Evolutionary conservation across 2,888 invertebrate species (phyloP).

Genomic region (Agrotis segetum): DNA sequence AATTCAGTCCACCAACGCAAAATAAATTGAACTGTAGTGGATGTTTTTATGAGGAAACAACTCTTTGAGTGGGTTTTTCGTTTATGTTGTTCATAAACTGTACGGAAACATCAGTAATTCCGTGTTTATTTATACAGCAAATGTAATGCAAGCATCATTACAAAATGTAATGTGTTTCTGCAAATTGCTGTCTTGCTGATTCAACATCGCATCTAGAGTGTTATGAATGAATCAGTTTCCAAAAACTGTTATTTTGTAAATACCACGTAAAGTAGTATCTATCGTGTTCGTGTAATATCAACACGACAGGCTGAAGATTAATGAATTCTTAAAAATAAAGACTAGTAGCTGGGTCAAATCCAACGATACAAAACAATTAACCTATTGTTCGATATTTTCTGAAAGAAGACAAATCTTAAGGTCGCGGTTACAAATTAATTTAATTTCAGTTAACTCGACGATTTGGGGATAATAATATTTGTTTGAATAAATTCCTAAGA

Average conservation of each 20-base stretch:
- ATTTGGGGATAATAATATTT: background rate
- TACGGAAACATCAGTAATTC: slow-evolving; percentile 14
- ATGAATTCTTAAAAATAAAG: slow-evolving; percentile 69
- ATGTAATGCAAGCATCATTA: slow-evolving; percentile 24
- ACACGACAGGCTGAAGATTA: slow-evolving; percentile 56
- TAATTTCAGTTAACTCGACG: background rate
- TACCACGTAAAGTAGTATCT: slow-evolving; percentile 33
- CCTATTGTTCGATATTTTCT: slow-evolving; percentile 32
- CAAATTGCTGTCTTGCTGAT: slow-evolving; percentile 39
- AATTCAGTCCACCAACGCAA: background rate
- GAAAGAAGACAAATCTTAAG: slow-evolving; percentile 3
- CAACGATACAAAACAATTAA: slow-evolving; percentile 58
- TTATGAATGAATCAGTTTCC: slow-evolving; percentile 51
- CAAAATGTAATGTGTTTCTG: slow-evolving; percentile 26
- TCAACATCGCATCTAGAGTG: slow-evolving; percentile 22
- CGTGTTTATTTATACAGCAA: slow-evolving; percentile 23
- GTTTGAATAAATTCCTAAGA: background rate
- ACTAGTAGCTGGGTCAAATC: slow-evolving; percentile 69
- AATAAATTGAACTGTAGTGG: background rate
- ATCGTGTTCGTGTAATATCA: slow-evolving; percentile 22
- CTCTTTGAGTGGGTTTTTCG: background rate
- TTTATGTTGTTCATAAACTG: slow-evolving; percentile 7
- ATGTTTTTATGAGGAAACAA: background rate
- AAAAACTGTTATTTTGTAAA: slow-evolving; percentile 34
- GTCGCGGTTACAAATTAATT: background rate